Percentiles rank a stretch among this genome's conserved stretches.
Conservation (phyloP, 2,113 vertebrate genomes). For the Patagioenas fasciata region DNA sequence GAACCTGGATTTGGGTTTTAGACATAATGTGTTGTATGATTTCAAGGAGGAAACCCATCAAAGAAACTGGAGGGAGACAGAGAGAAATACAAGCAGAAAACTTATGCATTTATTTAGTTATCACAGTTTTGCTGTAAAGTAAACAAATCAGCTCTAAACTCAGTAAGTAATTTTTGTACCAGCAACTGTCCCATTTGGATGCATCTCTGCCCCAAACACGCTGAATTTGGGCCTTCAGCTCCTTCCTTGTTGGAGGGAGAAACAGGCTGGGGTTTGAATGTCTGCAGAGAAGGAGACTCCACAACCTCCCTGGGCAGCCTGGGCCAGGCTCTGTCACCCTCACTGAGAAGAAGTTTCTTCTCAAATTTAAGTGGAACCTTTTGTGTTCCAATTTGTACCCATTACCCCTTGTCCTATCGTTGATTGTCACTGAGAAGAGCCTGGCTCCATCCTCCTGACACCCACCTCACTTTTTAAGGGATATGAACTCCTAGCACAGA, state of each 20-base stretch:
- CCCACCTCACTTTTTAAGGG: rapidly evolving
- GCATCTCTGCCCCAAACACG: not conserved
- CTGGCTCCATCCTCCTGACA: too few relatives aligned
- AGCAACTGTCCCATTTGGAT: not conserved
- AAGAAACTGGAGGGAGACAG: not conserved
- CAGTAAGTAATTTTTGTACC: not conserved
- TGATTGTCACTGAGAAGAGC: too few relatives aligned
- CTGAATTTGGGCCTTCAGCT: not conserved
- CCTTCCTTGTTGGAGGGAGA: not conserved
- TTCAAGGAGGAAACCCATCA: not conserved
- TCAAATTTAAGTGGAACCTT: too few relatives aligned
- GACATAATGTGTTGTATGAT: not conserved
- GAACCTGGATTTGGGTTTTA: not conserved
- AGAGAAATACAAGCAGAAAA: not conserved
- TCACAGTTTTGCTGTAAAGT: not conserved
- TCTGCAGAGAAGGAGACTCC: too few relatives aligned
- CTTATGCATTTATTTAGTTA: not conserved
- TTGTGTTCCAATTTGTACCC: too few relatives aligned
- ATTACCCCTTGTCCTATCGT: too few relatives aligned
- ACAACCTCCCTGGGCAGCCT: too few relatives aligned
- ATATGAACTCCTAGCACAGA: not conserved
- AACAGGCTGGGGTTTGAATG: not conserved
- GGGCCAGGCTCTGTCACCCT: too few relatives aligned
- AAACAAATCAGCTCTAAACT: not conserved
- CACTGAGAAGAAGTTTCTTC: too few relatives aligned